Percentiles rank a stretch among this genome's conserved stretches.
phyloP scores from a whole-genome alignment of 1,140 invertebrate genomes.

The Zaprionus kolodkinae region DNA sequence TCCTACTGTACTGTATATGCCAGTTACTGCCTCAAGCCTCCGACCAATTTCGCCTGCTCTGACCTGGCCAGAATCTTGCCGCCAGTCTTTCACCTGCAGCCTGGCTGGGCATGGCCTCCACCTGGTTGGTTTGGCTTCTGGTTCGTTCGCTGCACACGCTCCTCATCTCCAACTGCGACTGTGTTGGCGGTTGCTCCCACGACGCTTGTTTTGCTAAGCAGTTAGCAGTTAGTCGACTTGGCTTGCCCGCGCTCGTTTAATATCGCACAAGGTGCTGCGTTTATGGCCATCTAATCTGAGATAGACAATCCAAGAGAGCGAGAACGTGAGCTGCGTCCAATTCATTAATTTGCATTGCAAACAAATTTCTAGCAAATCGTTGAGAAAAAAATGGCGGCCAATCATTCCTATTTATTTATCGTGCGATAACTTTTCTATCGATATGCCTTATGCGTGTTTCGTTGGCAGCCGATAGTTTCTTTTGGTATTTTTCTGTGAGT shows the following conservation, averaged over 20 bases:
- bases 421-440: neutral
- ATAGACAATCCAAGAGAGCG: neutral
- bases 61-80: constrained; percentile 9
- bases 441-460: neutral
- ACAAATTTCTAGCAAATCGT: neutral
- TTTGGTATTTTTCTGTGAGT: neutral
- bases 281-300: constrained; percentile 10
- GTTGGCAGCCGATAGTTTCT: neutral
- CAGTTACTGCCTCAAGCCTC: neutral
- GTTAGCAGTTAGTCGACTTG: constrained; percentile 16
- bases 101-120: too few relatives aligned
- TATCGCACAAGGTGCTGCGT: constrained; percentile 11
- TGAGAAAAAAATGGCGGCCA: neutral
- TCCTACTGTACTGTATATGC: constrained; percentile 6
- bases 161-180: neutral
- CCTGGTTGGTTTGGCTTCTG: neutral
- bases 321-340: neutral
- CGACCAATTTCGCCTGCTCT: neutral
- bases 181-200: constrained; percentile 3
- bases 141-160: neutral
- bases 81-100: constrained; percentile 11
- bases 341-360: constrained; percentile 20
- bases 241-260: neutral
- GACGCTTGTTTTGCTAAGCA: constrained; percentile 27
- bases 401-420: neutral